Evolutionary conservation across 2,113 vertebrate genomes (phyloP), one percentile per base, ranked within the genome.

Genomic region (Siniperca knerii): DNA sequence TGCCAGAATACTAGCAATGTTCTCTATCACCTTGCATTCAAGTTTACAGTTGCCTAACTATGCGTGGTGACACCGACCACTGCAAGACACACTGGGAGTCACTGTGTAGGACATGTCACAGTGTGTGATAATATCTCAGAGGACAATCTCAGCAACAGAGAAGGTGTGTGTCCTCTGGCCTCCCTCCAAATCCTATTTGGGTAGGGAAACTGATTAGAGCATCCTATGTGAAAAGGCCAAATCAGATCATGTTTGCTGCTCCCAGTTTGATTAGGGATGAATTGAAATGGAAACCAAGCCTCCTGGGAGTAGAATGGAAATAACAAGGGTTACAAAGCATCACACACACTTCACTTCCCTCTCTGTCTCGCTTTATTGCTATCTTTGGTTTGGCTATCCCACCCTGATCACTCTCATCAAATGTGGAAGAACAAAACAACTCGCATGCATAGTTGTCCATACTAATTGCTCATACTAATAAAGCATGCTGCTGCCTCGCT

Each of bases 211-310:
- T 91, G 92, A 95, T 94, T 94, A 93, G 76, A 85, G 61, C 54
- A 25, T 87, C 77, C 70, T 37, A 60, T 82, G 84, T 85, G 86
- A 87, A 93, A 80, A 86, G 82, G 74, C 86, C 82, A 93, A 95
- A 95, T 93, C 90, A 90, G 92, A 94, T 95, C 94, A 93, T 93
- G 86, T 95, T 94, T 94, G 90, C 90, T 66, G 90, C 89, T 87
- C 86, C 73, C 44, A 73, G 78, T 90, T 91, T 95, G 92, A 95
- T 96, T 92, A 91, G 77, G 74, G 88, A 91, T 93, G 90, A 93
- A 95, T 94, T 93, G 89, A 93, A 92, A 92, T 75, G 87, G 89
- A 86, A 85, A 81, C 77, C 35, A 42, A 67, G 79, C 83, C 90
- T 87, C 46, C 25, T 35, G 84, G 85, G 90, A 88, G 52, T 16